Evolutionary conservation across 2,888 invertebrate species (phyloP).

Genomic region (Chrysolina americana): DNA sequence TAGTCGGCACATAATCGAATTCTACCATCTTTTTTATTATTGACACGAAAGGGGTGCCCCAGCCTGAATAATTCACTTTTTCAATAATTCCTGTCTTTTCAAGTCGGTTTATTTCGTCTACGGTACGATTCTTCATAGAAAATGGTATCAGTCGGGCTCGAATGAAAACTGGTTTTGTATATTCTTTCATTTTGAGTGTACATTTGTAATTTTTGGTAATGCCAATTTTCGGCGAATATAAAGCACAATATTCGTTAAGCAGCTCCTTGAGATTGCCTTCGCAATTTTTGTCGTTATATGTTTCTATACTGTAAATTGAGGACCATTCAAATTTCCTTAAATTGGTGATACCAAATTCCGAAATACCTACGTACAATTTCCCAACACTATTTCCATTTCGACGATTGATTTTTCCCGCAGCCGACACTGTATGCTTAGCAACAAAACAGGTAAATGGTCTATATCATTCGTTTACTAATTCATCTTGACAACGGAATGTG

Average conservation of each 20-base stretch:
- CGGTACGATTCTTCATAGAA: not conserved
- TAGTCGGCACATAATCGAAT: no score
- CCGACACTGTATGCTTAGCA: no score
- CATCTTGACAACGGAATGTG: no score
- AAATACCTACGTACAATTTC: not conserved
- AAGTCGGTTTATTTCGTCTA: constrained; percentile 21
- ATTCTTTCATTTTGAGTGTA: not conserved
- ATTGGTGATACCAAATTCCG: constrained; percentile 3
- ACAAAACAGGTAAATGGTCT: no score
- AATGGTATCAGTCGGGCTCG: not conserved
- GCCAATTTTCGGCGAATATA: no score
- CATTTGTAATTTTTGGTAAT: not conserved
- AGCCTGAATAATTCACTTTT: not conserved
- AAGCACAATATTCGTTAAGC: not conserved
- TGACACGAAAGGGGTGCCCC: constrained; percentile 17
- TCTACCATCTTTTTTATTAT: no score
- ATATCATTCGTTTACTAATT: no score
- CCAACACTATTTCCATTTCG: not conserved
- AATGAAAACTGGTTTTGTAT: not conserved
- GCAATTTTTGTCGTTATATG: not conserved
- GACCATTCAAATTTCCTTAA: not conserved
- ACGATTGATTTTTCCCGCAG: not conserved
- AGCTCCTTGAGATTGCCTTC: not conserved
- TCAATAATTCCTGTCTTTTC: not conserved
- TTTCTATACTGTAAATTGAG: not conserved